phyloP scores from a whole-genome alignment of 2,113 vertebrate species.

The Stegostoma tigrinum region DNA sequence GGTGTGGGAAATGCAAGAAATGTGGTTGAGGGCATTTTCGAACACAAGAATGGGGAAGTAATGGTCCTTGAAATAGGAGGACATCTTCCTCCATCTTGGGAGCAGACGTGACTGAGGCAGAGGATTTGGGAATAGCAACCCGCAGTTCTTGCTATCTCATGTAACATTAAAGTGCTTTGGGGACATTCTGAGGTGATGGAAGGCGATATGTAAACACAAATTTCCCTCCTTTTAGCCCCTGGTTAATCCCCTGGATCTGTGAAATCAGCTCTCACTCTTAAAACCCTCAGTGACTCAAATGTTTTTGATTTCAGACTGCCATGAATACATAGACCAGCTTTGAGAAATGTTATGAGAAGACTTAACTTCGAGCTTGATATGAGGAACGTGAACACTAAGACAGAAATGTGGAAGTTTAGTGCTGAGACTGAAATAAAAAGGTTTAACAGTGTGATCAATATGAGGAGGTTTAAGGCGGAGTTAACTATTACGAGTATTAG shows the following conservation, averaged over 20 bases:
- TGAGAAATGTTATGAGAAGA: neutral
- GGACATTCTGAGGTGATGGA: neutral
- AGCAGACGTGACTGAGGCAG: too few species aligned
- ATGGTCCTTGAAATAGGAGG: too few species aligned
- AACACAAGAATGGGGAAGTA: too few species aligned
- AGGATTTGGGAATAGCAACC: too few species aligned
- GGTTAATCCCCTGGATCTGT: neutral
- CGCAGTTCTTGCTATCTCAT: too few species aligned
- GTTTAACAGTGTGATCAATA: too few species aligned
- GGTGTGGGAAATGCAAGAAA: too few species aligned
- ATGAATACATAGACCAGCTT: neutral
- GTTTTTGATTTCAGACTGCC: neutral
- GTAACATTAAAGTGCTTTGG: neutral
- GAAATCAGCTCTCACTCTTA: neutral
- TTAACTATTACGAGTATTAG: too few species aligned
- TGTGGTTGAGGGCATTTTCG: too few species aligned
- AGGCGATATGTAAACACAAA: neutral
- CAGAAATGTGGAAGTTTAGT: neutral
- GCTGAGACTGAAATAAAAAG: neutral
- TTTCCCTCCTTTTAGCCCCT: too few species aligned
- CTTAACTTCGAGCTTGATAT: neutral
- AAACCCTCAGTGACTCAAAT: neutral
- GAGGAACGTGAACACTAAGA: neutral
- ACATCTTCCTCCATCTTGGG: too few species aligned
- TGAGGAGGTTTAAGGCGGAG: too few species aligned